Evolutionary conservation across 2,797 vertebrate genomes (phyloP).

Genomic region (Myotis daubentonii): DNA sequence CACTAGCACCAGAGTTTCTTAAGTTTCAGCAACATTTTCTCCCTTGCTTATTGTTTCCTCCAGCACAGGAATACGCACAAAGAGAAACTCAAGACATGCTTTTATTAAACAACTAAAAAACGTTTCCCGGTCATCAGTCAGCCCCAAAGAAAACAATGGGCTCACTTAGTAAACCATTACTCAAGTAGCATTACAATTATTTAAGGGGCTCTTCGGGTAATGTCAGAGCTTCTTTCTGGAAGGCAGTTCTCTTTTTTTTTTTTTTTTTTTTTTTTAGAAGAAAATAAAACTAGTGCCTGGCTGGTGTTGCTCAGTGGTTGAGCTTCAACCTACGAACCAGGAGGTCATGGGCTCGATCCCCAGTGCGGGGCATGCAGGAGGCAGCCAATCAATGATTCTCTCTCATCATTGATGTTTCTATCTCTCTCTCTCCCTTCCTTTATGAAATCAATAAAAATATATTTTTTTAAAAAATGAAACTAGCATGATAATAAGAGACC

Average conservation of each 20-base stretch:
- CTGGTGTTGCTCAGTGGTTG: too few species aligned
- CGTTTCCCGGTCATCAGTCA: not conserved
- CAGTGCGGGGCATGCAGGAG: too few species aligned
- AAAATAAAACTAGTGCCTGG: not conserved
- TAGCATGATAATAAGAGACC: not conserved
- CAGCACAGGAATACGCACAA: not conserved
- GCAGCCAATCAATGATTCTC: too few species aligned
- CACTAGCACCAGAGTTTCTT: slow-evolving; percentile 5
- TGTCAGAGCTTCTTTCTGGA: slow-evolving; percentile 20
- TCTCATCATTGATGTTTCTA: too few species aligned
- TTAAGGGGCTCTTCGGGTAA: not conserved
- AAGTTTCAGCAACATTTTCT: slow-evolving; percentile 10
- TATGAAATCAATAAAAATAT: too few species aligned
- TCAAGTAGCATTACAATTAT: not conserved
- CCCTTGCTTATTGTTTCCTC: not conserved
- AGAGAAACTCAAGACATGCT: not conserved
- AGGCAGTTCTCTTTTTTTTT: not conserved
- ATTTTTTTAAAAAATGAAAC: not conserved
- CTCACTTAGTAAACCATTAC: not conserved
- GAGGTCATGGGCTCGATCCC: too few species aligned
- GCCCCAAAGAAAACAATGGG: slow-evolving; percentile 6
- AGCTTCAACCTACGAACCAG: too few species aligned
- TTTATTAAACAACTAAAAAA: slow-evolving; percentile 24
- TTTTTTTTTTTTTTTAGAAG: not conserved
- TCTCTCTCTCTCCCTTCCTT: too few species aligned